These are phyloP conservation scores for Eupithecia subumbrata DNA, from an alignment of 2,888 invertebrate species.

Conservation along the genomic window DNA sequence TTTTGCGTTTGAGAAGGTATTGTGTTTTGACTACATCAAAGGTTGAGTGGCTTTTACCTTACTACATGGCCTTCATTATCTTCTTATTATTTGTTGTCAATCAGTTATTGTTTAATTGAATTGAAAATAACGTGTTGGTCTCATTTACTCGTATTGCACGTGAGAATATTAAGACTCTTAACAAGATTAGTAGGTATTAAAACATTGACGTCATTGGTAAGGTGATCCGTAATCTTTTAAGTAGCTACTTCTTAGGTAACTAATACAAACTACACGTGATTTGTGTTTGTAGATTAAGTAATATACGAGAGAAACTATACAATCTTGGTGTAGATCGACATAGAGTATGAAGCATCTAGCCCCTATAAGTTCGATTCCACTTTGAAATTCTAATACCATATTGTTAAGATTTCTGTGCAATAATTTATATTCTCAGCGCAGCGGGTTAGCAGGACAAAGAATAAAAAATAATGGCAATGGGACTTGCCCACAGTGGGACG, in stretches of 20 bases:
- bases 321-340: not conserved
- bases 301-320: not conserved
- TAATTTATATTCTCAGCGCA: conserved; percentile 62
- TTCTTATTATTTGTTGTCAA: not conserved
- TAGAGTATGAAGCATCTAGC: not conserved
- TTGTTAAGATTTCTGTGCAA: conserved; percentile 50
- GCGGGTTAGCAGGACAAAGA: conserved; percentile 57
- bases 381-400: conserved; percentile 33
- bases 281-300: not conserved
- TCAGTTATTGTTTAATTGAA: not conserved
- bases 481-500: conserved; percentile 48
- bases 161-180: not conserved
- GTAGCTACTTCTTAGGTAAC: not conserved
- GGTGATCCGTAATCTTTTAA: not conserved
- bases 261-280: not conserved
- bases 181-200: not conserved
- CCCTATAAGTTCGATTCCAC: conserved; percentile 37
- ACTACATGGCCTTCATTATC: not conserved
- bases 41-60: not conserved
- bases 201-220: not conserved
- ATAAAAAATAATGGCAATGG: conserved; percentile 45
- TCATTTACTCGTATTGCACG: not conserved
- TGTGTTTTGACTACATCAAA: not conserved
- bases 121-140: not conserved
- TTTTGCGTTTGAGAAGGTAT: not conserved